These are phyloP conservation scores for Protosalanx chinensis DNA, from an alignment of 2,797 vertebrate genomes.

Conservation along the genomic window DNA sequence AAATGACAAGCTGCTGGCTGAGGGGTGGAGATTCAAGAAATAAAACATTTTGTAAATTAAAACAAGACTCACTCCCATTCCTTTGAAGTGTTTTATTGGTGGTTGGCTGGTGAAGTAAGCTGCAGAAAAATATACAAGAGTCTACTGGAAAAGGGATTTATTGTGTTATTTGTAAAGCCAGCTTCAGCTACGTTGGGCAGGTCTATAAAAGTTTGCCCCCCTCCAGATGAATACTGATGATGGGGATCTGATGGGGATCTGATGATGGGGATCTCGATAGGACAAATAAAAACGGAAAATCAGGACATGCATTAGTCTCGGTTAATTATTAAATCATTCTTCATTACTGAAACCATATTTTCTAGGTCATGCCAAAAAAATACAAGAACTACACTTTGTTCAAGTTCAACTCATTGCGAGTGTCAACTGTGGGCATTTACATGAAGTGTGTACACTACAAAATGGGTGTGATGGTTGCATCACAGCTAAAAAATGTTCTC, in stretches of 20 bases:
- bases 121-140: slow-evolving; percentile 20
- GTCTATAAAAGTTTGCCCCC: background rate
- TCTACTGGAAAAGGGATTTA: background rate
- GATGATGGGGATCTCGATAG: too few relatives aligned
- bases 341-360: slow-evolving; percentile 63
- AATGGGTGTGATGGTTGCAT: slow-evolving; percentile 23
- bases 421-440: slow-evolving; percentile 11
- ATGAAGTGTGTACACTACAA: background rate
- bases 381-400: slow-evolving; percentile 20
- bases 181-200: background rate
- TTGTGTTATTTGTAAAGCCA: background rate
- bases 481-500: slow-evolving; percentile 10
- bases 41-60: background rate
- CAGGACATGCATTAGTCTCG: slow-evolving; percentile 55
- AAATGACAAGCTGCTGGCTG: slow-evolving; percentile 25
- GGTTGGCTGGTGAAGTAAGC: slow-evolving; percentile 20
- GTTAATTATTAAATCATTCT: slow-evolving; percentile 58
- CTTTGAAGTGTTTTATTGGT: slow-evolving; percentile 61
- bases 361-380: slow-evolving; percentile 48
- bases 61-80: slow-evolving; percentile 11
- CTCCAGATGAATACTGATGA: slow-evolving; percentile 12
- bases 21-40: slow-evolving; percentile 35
- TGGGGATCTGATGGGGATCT: too few relatives aligned
- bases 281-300: slow-evolving; percentile 23
- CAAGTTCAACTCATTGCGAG: too few relatives aligned